Conservation (phyloP, 1,140 invertebrate species). For the Rhysida immarginata region DNA sequence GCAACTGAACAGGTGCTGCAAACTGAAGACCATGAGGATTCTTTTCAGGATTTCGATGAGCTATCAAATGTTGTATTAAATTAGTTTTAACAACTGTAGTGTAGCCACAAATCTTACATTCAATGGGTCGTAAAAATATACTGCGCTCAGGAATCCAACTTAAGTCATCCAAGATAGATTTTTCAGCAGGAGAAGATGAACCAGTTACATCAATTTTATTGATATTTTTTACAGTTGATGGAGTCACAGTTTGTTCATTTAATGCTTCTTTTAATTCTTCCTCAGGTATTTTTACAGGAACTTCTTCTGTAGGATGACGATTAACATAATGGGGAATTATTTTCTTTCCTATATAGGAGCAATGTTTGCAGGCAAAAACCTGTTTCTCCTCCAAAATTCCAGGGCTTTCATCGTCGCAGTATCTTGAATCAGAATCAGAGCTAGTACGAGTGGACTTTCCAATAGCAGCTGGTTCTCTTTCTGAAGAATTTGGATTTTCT, state of each 20-base stretch:
- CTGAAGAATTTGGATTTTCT: too few relatives aligned
- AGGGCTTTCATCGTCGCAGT: not conserved
- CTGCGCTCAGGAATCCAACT: constrained; percentile 18
- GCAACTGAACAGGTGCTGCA: constrained; percentile 7
- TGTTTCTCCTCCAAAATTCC: not conserved
- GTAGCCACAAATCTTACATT: constrained; percentile 17
- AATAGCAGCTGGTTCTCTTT: too few relatives aligned
- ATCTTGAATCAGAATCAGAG: too few relatives aligned
- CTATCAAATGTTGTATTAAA: constrained; percentile 15
- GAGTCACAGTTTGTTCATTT: constrained; percentile 14
- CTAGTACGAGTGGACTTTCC: too few relatives aligned
- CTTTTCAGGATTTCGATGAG: not conserved
- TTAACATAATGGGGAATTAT: constrained; percentile 48
- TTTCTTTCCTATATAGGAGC: constrained; percentile 39
- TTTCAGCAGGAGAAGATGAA: not conserved
- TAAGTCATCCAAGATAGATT: constrained; percentile 12
- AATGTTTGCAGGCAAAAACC: constrained; percentile 35
- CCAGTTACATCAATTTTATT: not conserved
- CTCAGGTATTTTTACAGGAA: constrained; percentile 27
- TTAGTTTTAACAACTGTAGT: constrained; percentile 13
- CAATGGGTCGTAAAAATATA: constrained; percentile 14
- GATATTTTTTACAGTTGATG: not conserved
- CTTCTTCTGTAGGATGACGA: constrained; percentile 43
- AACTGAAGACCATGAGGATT: not conserved
- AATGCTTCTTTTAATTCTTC: constrained; percentile 15